A percentile compares a stretch with the other conserved stretches of the same genome.
Conservation (phyloP, 92 coral and sea anemone genomes). For the Palythoa heliodiscus region DNA sequence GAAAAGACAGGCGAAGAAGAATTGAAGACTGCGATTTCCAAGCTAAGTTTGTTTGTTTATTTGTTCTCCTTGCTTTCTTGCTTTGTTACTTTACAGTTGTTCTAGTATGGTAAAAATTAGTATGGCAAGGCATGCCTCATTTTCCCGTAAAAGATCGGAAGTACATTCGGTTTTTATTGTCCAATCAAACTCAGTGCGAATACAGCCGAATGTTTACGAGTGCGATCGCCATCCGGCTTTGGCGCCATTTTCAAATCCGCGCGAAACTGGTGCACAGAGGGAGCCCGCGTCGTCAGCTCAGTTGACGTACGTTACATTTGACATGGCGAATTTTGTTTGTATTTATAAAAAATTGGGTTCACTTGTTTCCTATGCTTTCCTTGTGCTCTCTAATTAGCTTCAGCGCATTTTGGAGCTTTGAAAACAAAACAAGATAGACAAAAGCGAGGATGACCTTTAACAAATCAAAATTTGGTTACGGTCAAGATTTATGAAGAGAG, state of each 20-base stretch:
- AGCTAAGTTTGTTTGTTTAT: too few species aligned
- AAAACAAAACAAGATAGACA: too few species aligned
- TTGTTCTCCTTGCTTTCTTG: not conserved
- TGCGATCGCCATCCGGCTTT: not conserved
- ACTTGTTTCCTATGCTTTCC: not conserved
- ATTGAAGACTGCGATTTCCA: not conserved
- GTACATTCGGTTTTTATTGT: not conserved
- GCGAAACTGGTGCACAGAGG: slow-evolving; percentile 17
- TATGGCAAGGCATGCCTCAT: not conserved
- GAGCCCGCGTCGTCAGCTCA: not conserved
- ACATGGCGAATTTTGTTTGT: slow-evolving; percentile 20
- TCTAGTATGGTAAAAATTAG: not conserved
- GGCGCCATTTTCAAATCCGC: slow-evolving; percentile 39
- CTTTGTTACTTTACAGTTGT: slow-evolving; percentile 7
- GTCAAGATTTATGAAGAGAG: too few species aligned
- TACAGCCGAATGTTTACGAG: not conserved
- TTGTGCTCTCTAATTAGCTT: not conserved
- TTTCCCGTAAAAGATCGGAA: not conserved
- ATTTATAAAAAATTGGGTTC: too few species aligned
- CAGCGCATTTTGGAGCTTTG: too few species aligned
- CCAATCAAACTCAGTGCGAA: slow-evolving; percentile 19
- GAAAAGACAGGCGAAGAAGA: not conserved
- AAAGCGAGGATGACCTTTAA: too few species aligned
- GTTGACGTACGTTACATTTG: not conserved
- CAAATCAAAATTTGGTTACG: too few species aligned